Percentiles rank a stretch among this genome's conserved stretches.
Evolutionary conservation across 2,797 vertebrate genomes (phyloP).

Genomic region (Macropus fuliginosus): DNA sequence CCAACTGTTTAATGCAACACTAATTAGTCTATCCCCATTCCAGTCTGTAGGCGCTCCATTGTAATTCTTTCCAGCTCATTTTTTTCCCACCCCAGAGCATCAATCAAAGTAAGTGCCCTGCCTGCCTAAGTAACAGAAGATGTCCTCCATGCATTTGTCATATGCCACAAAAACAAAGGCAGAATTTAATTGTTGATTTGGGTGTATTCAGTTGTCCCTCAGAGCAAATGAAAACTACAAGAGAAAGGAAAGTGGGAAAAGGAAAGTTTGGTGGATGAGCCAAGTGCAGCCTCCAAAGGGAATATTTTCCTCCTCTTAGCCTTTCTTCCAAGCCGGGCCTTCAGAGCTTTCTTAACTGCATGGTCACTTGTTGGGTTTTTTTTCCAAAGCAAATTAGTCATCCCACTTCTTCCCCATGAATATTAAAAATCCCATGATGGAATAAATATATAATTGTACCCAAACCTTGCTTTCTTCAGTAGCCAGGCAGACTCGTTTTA

Average conservation of each 20-base stretch:
- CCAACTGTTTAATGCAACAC: slow-evolving; percentile 79
- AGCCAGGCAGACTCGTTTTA: neutral
- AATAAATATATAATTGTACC: neutral
- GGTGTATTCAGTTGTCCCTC: slow-evolving; percentile 63
- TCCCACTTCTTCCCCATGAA: slow-evolving; percentile 49
- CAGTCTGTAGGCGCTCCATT: slow-evolving; percentile 75
- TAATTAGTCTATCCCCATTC: slow-evolving; percentile 79
- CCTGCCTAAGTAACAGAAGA: slow-evolving; percentile 81
- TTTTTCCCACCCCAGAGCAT: slow-evolving; percentile 79
- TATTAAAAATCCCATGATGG: slow-evolving; percentile 51
- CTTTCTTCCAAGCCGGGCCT: slow-evolving; percentile 22
- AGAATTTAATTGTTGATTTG: slow-evolving; percentile 78
- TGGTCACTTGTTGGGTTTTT: slow-evolving; percentile 43
- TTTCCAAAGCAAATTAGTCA: slow-evolving; percentile 59
- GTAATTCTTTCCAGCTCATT: slow-evolving; percentile 78
- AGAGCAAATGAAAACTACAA: slow-evolving; percentile 43
- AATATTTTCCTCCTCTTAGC: slow-evolving; percentile 17
- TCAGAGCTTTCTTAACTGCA: slow-evolving; percentile 42
- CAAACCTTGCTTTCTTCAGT: slow-evolving; percentile 46
- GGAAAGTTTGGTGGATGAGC: slow-evolving; percentile 40
- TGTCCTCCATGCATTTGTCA: slow-evolving; percentile 81
- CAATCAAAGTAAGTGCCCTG: slow-evolving; percentile 82
- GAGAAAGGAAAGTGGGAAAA: slow-evolving; percentile 31
- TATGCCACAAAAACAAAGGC: slow-evolving; percentile 81
- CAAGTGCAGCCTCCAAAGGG: neutral